Evolutionary conservation across 1,140 invertebrate genomes (phyloP).

Genomic region (Temnothorax longispinosus): DNA sequence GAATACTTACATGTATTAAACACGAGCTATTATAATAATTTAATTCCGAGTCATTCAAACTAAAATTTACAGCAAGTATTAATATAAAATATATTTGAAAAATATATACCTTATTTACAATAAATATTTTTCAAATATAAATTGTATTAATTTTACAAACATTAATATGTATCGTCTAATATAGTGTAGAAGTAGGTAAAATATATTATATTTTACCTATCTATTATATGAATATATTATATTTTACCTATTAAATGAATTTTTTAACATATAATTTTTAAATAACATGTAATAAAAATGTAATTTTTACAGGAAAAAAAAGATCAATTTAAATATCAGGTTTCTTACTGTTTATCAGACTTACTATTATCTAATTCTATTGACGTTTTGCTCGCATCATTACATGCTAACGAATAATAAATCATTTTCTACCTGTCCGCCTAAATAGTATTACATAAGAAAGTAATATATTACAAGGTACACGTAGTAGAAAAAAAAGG

Average conservation of each 20-base stretch:
- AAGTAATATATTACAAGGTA: slow-evolving; percentile 5
- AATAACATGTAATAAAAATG: background rate
- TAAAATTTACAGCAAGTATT: too few species aligned
- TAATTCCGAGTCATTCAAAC: background rate
- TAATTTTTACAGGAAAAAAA: background rate
- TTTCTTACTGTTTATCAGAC: background rate
- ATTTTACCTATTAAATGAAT: background rate
- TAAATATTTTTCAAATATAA: slow-evolving; percentile 1
- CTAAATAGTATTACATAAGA: background rate
- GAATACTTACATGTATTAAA: background rate
- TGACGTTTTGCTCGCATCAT: background rate
- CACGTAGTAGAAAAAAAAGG: background rate
- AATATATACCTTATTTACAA: background rate
- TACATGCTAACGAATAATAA: background rate
- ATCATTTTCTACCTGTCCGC: background rate
- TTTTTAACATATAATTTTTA: background rate
- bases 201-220: background rate
- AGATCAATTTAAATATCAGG: background rate
- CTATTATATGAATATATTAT: too few species aligned
- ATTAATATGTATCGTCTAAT: too few species aligned
- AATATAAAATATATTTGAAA: background rate
- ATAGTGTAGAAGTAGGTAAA: background rate
- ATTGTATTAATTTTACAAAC: background rate
- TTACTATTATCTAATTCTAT: background rate
- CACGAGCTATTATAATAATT: background rate